These are phyloP conservation scores for Meta bourneti DNA, from an alignment of 2,888 invertebrate genomes.

Conservation along the genomic window DNA sequence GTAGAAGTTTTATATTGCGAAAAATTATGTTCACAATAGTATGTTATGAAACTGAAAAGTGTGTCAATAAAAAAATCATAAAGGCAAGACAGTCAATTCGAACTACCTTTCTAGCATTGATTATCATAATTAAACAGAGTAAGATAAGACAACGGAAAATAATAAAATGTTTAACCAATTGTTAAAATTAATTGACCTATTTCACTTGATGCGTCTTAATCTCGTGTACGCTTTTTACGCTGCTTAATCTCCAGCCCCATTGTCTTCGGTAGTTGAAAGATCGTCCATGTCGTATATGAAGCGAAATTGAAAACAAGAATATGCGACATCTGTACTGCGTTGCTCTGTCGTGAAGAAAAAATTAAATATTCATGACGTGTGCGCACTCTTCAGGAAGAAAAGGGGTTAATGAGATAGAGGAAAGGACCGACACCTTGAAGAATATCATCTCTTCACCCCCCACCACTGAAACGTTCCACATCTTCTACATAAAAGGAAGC, in stretches of 20 bases:
- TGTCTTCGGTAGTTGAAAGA: background rate
- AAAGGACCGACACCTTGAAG: constrained; percentile 51
- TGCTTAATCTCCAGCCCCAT: background rate
- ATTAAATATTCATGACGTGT: background rate
- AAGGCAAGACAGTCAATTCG: background rate
- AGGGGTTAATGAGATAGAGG: constrained; percentile 56
- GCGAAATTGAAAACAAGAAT: too few species aligned
- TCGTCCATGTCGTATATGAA: too few species aligned
- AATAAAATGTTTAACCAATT: background rate
- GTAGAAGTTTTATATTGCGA: too few species aligned
- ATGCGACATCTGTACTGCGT: too few species aligned
- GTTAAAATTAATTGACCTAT: background rate
- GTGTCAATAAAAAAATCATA: too few species aligned
- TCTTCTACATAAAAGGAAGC: constrained; percentile 21
- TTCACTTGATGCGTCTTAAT: background rate
- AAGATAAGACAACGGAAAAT: background rate
- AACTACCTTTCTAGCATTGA: background rate
- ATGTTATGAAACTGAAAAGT: too few species aligned
- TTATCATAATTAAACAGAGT: background rate
- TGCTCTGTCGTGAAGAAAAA: background rate
- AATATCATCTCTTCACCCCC: background rate
- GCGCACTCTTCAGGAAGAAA: background rate
- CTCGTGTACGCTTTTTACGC: background rate
- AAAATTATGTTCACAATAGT: too few species aligned
- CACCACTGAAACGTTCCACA: constrained; percentile 7